Evolutionary conservation across 2,888 invertebrate genomes (phyloP).

Genomic region (Bugula neritina): DNA sequence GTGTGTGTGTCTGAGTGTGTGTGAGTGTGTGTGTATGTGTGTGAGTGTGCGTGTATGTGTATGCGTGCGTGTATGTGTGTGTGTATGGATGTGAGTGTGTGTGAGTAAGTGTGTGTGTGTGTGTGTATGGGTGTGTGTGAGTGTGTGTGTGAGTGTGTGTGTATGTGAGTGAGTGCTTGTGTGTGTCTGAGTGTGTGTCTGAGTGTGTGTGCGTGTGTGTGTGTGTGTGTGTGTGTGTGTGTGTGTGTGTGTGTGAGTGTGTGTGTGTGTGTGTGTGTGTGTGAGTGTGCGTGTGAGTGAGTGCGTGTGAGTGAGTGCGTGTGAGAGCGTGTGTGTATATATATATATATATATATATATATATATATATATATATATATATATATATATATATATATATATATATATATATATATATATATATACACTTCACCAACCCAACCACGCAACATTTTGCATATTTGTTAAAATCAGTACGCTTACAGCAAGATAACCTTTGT

Average conservation of each 20-base stretch:
- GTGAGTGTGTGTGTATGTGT: background rate
- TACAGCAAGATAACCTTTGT: no score
- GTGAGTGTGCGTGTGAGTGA: background rate
- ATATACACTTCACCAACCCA: background rate
- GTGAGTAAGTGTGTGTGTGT: no score
- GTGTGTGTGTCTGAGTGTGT: background rate
- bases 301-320: no score
- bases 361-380: conserved; percentile 6
- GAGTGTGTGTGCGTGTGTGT: background rate
- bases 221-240: background rate
- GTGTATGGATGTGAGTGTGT: no score
- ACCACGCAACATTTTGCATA: no score
- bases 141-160: no score
- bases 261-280: background rate
- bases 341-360: conserved; percentile 6
- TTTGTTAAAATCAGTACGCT: no score
- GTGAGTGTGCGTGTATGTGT: background rate
- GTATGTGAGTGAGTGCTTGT: background rate
- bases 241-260: background rate
- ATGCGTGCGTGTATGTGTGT: background rate
- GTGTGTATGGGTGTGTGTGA: no score
- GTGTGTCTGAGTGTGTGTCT: background rate
- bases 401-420: conserved; percentile 6
- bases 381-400: conserved; percentile 6
- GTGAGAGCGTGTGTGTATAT: no score